These are phyloP conservation scores for Anarhynchus alexandrinus DNA, from an alignment of 2,113 vertebrate genomes.

Conservation along the genomic window DNA sequence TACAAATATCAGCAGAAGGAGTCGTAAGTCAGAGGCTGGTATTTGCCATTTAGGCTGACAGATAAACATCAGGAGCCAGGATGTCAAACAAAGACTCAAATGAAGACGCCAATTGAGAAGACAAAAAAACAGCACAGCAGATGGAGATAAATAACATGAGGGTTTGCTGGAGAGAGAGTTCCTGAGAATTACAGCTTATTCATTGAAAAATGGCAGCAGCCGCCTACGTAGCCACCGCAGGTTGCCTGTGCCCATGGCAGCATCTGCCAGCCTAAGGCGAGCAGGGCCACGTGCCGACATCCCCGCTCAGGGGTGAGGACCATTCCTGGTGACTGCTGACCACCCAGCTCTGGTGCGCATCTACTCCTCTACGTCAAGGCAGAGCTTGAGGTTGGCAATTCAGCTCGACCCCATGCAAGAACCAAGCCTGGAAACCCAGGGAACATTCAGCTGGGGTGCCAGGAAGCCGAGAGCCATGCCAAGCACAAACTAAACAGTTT, in stretches of 20 bases:
- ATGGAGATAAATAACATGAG: not conserved
- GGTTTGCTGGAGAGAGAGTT: not conserved
- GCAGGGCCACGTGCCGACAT: accelerated
- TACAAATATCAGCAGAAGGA: not conserved
- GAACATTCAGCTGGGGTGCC: not conserved
- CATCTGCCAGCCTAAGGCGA: not conserved
- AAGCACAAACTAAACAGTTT: not conserved
- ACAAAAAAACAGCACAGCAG: not conserved
- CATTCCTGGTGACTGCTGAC: no score
- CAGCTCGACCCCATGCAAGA: accelerated
- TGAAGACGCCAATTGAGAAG: not conserved
- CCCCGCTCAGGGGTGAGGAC: not conserved
- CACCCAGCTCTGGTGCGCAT: not conserved
- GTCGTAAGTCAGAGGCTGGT: not conserved
- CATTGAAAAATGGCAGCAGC: not conserved
- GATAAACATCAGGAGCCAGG: not conserved
- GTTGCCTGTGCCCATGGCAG: not conserved
- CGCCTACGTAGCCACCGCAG: not conserved
- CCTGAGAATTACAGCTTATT: not conserved
- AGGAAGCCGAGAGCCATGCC: not conserved
- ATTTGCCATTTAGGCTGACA: not conserved
- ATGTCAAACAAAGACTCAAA: not conserved
- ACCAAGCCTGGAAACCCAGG: not conserved
- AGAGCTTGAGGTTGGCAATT: not conserved
- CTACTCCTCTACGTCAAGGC: not conserved